A percentile compares a stretch with the other conserved stretches of the same genome.
These are phyloP conservation scores for Dexiosoma caninum DNA, from an alignment of 2,888 invertebrate genomes.

Conservation along the genomic window DNA sequence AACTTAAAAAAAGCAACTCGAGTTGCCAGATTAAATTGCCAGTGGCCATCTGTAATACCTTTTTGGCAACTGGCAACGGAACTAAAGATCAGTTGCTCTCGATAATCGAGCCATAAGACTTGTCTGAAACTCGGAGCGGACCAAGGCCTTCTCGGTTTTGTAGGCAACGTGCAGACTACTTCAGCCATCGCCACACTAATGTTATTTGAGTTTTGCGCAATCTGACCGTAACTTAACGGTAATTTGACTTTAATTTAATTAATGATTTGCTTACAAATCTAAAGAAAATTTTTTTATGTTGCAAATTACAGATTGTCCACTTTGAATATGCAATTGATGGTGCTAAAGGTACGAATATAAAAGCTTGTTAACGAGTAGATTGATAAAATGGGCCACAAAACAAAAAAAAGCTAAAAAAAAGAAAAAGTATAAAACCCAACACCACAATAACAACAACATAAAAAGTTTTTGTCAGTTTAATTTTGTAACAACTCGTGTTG, in stretches of 20 bases:
- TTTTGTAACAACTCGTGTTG: conserved; percentile 62
- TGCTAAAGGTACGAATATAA: conserved; percentile 62
- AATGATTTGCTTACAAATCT: not conserved
- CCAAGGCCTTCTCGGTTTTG: too few relatives aligned
- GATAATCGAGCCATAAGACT: too few relatives aligned
- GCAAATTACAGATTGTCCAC: conserved; percentile 18
- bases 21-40: too few relatives aligned
- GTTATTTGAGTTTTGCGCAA: too few relatives aligned
- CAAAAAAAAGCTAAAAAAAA: not conserved
- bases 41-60: too few relatives aligned
- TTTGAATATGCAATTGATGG: conserved; percentile 24
- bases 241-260: not conserved
- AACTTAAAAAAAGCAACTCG: too few relatives aligned
- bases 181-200: too few relatives aligned
- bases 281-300: not conserved
- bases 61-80: too few relatives aligned
- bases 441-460: conserved; percentile 3
- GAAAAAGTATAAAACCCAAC: not conserved
- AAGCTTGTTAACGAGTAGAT: conserved; percentile 61
- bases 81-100: too few relatives aligned
- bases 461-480: conserved; percentile 53
- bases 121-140: too few relatives aligned
- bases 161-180: too few relatives aligned
- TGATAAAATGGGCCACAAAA: conserved; percentile 65
- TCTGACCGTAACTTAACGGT: too few relatives aligned